A percentile compares a stretch with the other conserved stretches of the same genome.
phyloP scores from a whole-genome alignment of 1,140 invertebrate genomes.

The Cyrtorhinus lividipennis region DNA sequence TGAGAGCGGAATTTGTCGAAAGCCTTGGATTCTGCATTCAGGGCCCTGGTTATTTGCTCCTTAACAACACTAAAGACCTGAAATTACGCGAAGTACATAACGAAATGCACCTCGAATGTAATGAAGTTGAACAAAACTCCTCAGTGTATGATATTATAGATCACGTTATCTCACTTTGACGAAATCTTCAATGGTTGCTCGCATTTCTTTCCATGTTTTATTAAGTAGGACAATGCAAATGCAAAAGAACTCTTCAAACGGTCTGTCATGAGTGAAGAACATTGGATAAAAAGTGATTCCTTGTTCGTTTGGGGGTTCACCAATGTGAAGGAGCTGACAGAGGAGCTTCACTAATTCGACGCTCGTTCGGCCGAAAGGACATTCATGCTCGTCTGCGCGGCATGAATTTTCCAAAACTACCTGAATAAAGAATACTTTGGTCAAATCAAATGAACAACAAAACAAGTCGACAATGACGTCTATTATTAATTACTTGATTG shows the following conservation, averaged over 20 bases:
- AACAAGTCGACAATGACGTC: too few relatives aligned
- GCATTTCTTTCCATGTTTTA: slow-evolving; percentile 98
- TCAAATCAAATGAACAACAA: too few relatives aligned
- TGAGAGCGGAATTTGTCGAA: slow-evolving; percentile 64
- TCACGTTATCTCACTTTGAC: slow-evolving; percentile 59
- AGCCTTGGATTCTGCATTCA: slow-evolving; percentile 52
- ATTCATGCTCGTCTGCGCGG: slow-evolving; percentile 86
- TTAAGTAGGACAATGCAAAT: slow-evolving; percentile 83
- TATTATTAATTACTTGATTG: too few relatives aligned
- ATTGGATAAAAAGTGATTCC: slow-evolving; percentile 81
- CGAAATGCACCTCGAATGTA: too few relatives aligned
- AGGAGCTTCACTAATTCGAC: slow-evolving; percentile 79
- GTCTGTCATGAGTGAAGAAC: slow-evolving; percentile 88
- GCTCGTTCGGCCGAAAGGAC: slow-evolving; percentile 86
- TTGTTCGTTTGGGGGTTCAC: slow-evolving; percentile 76
- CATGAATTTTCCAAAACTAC: slow-evolving; percentile 91
- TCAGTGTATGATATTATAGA: too few relatives aligned
- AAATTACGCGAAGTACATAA: too few relatives aligned
- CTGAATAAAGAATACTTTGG: too few relatives aligned
- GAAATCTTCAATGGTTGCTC: slow-evolving; percentile 88
- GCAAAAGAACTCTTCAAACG: slow-evolving; percentile 91
- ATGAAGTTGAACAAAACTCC: too few relatives aligned
- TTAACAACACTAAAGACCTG: slow-evolving; percentile 78
- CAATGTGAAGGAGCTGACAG: slow-evolving; percentile 80
- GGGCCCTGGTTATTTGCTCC: slow-evolving; percentile 77